Evolutionary conservation across 1,140 invertebrate species (phyloP).

Genomic region (Varroa destructor): DNA sequence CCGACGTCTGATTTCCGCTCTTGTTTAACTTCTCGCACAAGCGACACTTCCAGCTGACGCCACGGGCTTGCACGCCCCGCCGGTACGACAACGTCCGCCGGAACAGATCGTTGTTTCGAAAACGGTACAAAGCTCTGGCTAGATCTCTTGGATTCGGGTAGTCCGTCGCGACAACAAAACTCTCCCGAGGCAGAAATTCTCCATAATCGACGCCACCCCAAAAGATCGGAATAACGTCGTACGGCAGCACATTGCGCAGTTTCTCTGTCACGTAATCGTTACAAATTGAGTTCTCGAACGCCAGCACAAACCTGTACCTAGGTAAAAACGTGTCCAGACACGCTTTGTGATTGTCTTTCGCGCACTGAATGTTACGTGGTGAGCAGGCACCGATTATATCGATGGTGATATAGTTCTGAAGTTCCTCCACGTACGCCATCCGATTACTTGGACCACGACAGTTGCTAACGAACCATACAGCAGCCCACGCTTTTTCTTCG

Average conservation of each 20-base stretch:
- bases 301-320: slow-evolving; percentile 57
- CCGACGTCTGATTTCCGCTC: slow-evolving; percentile 38
- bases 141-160: slow-evolving; percentile 33
- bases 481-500: slow-evolving; percentile 20
- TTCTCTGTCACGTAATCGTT: slow-evolving; percentile 59
- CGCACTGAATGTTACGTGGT: slow-evolving; percentile 38
- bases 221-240: slow-evolving; percentile 36
- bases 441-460: background rate
- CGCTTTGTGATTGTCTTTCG: slow-evolving; percentile 48
- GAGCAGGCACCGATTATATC: slow-evolving; percentile 39
- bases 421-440: slow-evolving; percentile 33
- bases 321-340: slow-evolving; percentile 44
- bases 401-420: slow-evolving; percentile 36
- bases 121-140: slow-evolving; percentile 29
- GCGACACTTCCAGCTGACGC: slow-evolving; percentile 36
- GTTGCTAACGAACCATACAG: slow-evolving; percentile 15
- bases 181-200: slow-evolving; percentile 33
- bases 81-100: slow-evolving; percentile 13
- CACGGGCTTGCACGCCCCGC: slow-evolving; percentile 1
- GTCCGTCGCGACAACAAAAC: slow-evolving; percentile 34
- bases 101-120: slow-evolving; percentile 23
- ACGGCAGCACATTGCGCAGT: slow-evolving; percentile 37
- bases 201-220: slow-evolving; percentile 35
- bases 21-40: slow-evolving; percentile 41
- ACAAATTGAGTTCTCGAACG: slow-evolving; percentile 60